These are phyloP conservation scores for Micromussa lordhowensis DNA, from an alignment of 92 coral and sea anemone species.

Conservation along the genomic window DNA sequence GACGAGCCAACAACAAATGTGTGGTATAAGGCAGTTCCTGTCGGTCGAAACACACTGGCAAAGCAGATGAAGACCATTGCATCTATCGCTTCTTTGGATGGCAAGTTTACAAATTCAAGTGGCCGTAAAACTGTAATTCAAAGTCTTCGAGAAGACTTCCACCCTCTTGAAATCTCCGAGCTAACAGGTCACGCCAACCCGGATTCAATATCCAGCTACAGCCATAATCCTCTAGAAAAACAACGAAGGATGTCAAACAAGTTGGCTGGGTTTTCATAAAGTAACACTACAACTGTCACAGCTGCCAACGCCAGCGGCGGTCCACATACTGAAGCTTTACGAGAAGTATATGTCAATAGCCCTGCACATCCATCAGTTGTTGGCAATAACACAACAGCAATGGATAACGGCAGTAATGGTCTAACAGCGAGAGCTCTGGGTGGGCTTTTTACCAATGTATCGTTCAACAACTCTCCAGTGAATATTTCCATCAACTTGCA, in stretches of 20 bases:
- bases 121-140: constrained; percentile 59
- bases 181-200: constrained; percentile 59
- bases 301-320: neutral
- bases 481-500: constrained; percentile 61
- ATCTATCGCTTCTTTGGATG: constrained; percentile 28
- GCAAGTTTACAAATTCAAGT: constrained; percentile 55
- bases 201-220: constrained; percentile 71
- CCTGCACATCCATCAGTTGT: neutral
- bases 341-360: neutral
- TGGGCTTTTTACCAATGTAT: constrained; percentile 49
- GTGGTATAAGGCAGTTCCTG: constrained; percentile 36
- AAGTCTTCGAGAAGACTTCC: constrained; percentile 44
- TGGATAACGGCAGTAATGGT: neutral
- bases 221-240: constrained; percentile 5
- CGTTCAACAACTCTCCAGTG: constrained; percentile 57
- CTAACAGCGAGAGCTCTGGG: constrained; percentile 18
- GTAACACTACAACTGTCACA: neutral
- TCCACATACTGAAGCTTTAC: neutral
- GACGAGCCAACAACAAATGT: constrained; percentile 27
- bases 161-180: constrained; percentile 65
- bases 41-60: constrained; percentile 40
- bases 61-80: constrained; percentile 52
- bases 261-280: constrained; percentile 46
- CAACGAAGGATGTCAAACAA: constrained; percentile 54
- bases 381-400: constrained; percentile 8